Evolutionary conservation across 2,797 vertebrate species (phyloP).

Genomic region (Phalloptychus januarius): DNA sequence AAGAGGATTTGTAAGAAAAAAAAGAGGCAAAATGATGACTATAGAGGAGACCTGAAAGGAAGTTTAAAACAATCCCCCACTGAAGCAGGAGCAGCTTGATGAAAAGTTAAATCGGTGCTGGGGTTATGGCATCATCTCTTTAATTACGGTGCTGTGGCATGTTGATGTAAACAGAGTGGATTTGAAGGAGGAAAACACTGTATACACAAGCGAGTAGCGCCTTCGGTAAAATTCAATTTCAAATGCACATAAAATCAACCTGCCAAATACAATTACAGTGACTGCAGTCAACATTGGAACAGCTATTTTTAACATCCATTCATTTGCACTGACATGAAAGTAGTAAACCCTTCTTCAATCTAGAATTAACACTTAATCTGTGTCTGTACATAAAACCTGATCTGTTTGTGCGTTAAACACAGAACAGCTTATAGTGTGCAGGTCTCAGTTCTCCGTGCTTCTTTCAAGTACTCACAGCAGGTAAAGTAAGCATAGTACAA

Average conservation of each 20-base stretch:
- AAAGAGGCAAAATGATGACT: slow-evolving; percentile 37
- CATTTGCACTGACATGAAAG: background rate
- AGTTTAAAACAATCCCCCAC: slow-evolving; percentile 38
- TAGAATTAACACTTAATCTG: slow-evolving; percentile 1
- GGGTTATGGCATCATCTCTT: slow-evolving; percentile 42
- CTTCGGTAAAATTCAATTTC: slow-evolving; percentile 28
- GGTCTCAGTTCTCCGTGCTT: background rate
- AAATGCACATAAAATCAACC: slow-evolving; percentile 15
- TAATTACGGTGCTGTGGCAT: slow-evolving; percentile 47
- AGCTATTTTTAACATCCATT: slow-evolving; percentile 7
- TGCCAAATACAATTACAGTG: background rate
- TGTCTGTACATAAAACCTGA: background rate
- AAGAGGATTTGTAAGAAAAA: slow-evolving; percentile 36
- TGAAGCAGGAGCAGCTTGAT: slow-evolving; percentile 45
- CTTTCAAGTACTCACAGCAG: background rate
- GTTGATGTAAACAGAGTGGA: slow-evolving; percentile 39
- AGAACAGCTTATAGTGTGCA: background rate
- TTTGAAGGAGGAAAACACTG: slow-evolving; percentile 39
- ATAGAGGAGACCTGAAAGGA: slow-evolving; percentile 30
- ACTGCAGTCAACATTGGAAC: background rate
- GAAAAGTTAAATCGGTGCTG: slow-evolving; percentile 30
- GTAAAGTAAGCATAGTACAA: background rate
- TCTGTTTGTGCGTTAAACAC: background rate
- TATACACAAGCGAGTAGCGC: slow-evolving; percentile 14
- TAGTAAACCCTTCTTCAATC: background rate